Conservation (phyloP, 2,113 vertebrate species). For the western clawed frog (Xenopus tropicalis) region UCB_Xtro_10.0 CM004443.2:168844001-168844500, state of each 20-base stretch:
- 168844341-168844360: constrained; percentile 30
- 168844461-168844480: constrained; percentile 28
- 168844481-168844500: constrained; percentile 67
- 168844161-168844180: constrained; percentile 43
- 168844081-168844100: constrained; percentile 71
- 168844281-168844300: constrained; percentile 13
- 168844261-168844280: neutral
- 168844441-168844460: constrained; percentile 30
- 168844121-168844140: constrained; percentile 61
- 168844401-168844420: constrained; percentile 56
- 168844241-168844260: constrained; percentile 12
- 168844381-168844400: constrained; percentile 43
- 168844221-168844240: constrained; percentile 28
- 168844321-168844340: constrained; percentile 11
- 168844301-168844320: constrained; percentile 24
- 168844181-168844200: constrained; percentile 18
- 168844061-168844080: constrained; percentile 74
- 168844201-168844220: neutral
- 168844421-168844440: constrained; percentile 55
- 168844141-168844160: constrained; percentile 44
- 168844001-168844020: constrained; percentile 56
- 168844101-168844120: constrained; percentile 76
- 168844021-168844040: constrained; percentile 46
- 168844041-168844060: constrained; percentile 58
- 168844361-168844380: constrained; percentile 23